phyloP scores from a whole-genome alignment of 2,797 vertebrate species.

The Decapterus maruadsi region DNA sequence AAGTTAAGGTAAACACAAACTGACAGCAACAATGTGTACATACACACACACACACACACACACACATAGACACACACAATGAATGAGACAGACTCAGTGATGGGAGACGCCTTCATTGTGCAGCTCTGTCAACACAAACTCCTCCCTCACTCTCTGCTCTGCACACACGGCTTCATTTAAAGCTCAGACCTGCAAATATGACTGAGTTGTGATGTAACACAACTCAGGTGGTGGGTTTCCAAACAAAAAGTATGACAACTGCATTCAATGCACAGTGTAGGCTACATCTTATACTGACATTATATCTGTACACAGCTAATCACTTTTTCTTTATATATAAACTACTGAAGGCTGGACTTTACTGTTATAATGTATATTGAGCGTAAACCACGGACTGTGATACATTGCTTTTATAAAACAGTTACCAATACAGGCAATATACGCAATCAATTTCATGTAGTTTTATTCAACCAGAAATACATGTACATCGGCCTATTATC shows the following conservation, averaged over 20 bases:
- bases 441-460: no score
- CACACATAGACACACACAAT: slow-evolving; percentile 10
- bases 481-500: no score
- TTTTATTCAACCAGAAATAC: no score
- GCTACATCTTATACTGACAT: no score
- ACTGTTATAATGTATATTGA: no score
- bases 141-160: slow-evolving; percentile 13
- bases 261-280: no score
- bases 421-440: no score
- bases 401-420: no score
- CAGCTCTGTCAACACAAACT: slow-evolving; percentile 42
- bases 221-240: not conserved
- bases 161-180: slow-evolving; percentile 4
- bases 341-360: no score
- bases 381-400: no score
- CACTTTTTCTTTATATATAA: no score
- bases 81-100: slow-evolving; percentile 20
- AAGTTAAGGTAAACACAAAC: slow-evolving; percentile 42
- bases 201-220: not conserved
- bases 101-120: slow-evolving; percentile 55
- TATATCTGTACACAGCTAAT: no score
- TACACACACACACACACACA: slow-evolving; percentile 15
- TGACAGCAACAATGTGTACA: slow-evolving; percentile 25
- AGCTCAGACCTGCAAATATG: not conserved
- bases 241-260: not conserved